Evolutionary conservation across 2,113 vertebrate genomes (phyloP), one percentile per base, ranked within the genome.

Genomic region (Stomatorhinus ivindoensis): DNA sequence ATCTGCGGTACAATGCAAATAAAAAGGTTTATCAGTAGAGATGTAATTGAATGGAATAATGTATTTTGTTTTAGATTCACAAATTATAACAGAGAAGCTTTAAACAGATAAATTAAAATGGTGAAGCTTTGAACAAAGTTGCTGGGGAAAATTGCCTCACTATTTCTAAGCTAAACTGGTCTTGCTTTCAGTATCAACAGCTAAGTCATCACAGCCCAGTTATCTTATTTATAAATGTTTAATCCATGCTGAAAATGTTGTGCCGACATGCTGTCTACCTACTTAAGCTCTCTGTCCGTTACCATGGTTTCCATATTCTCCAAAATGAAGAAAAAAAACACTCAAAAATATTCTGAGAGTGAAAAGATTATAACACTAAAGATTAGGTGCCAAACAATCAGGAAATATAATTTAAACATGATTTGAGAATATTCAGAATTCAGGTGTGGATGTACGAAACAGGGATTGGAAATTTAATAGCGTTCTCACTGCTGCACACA

Each of bases 371-470:
- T 17, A 51, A 51, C 46, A 53, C 13, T 51, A 80, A 80, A 89
- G 61, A 58, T 88, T 31, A 47, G 87, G 51, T 31, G 53, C 44
- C 51, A 87, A 61, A 46, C 39, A 85, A 83, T 51, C 35, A 48
- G 21, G 50, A 89, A 89, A 85, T 84, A 50, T 61, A 87, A 89
- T 84, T 84, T 89, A 55, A 84, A 89, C 24, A 89, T 61, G 31
- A 84, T 61, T 85, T 27, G 80, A 89, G 51, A 46, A 58, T 83
- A 89, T 89, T 89, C 42, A 83, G 24, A 85, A 58, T 55, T 58
- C 76, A 55, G 76, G 73, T 58, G 73, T 89, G 50, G 47, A 44
- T 15, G 50, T 87, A 53, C 48, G 24, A 55, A 85, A 84, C 39
- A 42, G n/a, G 7, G 51, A 89, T n/a, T 84, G 53, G 51, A 89